A percentile compares a stretch with the other conserved stretches of the same genome.
Conservation (phyloP, 2,113 vertebrate genomes). For the Hyperopisus bebe region DNA sequence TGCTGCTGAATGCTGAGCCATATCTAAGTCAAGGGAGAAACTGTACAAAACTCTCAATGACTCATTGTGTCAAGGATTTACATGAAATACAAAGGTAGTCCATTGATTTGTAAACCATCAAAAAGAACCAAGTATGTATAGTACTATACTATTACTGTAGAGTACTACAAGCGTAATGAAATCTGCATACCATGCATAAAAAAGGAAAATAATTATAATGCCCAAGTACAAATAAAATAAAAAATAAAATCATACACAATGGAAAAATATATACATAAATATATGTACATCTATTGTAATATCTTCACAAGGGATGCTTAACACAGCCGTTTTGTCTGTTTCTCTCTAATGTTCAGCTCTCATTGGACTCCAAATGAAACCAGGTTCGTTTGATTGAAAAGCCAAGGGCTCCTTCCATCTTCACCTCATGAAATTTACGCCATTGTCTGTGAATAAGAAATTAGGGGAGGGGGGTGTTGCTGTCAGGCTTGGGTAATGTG, state of each 20-base stretch:
- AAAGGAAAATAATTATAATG: conserved; percentile 56
- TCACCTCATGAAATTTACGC: conserved; percentile 58
- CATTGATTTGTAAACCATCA: conserved; percentile 57
- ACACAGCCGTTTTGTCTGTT: conserved; percentile 74
- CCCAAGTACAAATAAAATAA: conserved; percentile 55
- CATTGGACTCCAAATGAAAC: conserved; percentile 50
- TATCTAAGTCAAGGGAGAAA: conserved; percentile 51
- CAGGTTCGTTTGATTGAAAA: conserved; percentile 59
- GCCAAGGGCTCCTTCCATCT: conserved; percentile 45
- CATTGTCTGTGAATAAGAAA: conserved; percentile 54
- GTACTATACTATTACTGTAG: conserved; percentile 53
- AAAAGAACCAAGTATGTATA: conserved; percentile 55
- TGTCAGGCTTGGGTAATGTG: neutral
- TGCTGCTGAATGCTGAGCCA: conserved; percentile 39
- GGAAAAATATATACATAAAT: conserved; percentile 39
- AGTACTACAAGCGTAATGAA: conserved; percentile 47
- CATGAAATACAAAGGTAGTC: conserved; percentile 50
- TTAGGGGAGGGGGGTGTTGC: neutral
- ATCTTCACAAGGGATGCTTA: conserved; percentile 98
- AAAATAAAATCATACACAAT: conserved; percentile 82
- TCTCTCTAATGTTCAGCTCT: conserved; percentile 36
- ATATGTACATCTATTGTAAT: conserved; percentile 77
- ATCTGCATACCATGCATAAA: conserved; percentile 57
- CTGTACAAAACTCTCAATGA: conserved; percentile 64
- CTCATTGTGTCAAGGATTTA: conserved; percentile 42